Percentiles rank a stretch among this genome's conserved stretches.
Conservation (phyloP, 2,113 vertebrate genomes). For the Hippocampus barbouri region DNA sequence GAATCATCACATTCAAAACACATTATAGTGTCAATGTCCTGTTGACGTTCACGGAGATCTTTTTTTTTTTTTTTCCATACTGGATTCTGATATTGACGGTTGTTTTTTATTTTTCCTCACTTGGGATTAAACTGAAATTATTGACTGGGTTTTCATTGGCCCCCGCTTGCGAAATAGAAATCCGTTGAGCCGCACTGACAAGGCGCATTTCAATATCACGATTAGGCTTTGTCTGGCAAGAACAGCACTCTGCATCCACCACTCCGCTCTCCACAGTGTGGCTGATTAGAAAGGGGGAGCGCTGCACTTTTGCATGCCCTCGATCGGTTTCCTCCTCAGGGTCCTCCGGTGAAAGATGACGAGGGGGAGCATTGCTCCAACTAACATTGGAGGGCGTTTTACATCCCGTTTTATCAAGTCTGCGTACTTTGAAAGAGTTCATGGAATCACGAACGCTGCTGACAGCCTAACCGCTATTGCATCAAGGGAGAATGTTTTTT, state of each 20-base stretch:
- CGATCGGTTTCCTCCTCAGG: conserved; percentile 2
- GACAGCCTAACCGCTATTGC: background rate
- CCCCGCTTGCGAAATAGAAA: too few relatives aligned
- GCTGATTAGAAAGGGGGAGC: conserved; percentile 31
- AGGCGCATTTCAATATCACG: background rate
- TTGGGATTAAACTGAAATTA: background rate
- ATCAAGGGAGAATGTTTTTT: conserved; percentile 3
- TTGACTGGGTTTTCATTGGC: background rate
- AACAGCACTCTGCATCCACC: too few relatives aligned
- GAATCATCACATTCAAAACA: too few relatives aligned
- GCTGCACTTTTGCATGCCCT: conserved; percentile 13
- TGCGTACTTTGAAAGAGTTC: background rate
- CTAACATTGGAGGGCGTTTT: background rate
- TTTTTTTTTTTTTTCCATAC: too few relatives aligned
- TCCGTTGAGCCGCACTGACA: too few relatives aligned
- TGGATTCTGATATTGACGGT: background rate
- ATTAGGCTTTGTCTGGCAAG: background rate
- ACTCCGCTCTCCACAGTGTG: background rate
- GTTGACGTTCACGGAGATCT: too few relatives aligned
- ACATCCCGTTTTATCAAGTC: background rate
- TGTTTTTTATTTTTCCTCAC: too few relatives aligned
- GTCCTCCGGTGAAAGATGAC: conserved; percentile 8
- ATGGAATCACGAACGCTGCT: background rate
- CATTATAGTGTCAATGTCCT: too few relatives aligned
- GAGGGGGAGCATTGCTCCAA: background rate